phyloP scores from a whole-genome alignment of 2,888 invertebrate species.

The Hypsopygia costalis region DNA sequence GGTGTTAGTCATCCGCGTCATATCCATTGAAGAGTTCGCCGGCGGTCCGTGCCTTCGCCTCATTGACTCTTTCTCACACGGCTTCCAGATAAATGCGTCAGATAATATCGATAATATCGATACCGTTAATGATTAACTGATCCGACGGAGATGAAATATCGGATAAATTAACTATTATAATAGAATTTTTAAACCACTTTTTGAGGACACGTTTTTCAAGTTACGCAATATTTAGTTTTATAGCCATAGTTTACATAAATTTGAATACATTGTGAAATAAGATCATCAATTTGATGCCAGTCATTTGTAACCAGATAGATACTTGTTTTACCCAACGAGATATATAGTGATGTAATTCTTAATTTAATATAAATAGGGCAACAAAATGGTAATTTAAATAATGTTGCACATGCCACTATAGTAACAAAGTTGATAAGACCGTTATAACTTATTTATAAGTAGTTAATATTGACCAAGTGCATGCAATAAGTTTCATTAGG shows the following conservation, averaged over 20 bases:
- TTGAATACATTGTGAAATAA: conserved; percentile 11
- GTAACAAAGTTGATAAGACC: no score
- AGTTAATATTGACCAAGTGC: no score
- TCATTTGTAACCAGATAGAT: conserved; percentile 5
- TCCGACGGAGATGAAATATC: conserved; percentile 13
- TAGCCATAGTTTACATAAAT: conserved; percentile 9
- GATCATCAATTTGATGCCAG: conserved; percentile 8
- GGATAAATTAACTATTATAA: conserved; percentile 2
- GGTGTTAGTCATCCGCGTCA: conserved; percentile 36
- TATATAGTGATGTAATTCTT: conserved; percentile 5
- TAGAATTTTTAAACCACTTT: neutral
- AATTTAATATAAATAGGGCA: conserved; percentile 1
- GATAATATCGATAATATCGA: conserved; percentile 16
- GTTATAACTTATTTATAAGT: no score
- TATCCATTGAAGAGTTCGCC: conserved; percentile 49
- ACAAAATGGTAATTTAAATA: neutral
- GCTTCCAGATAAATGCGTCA: conserved; percentile 42
- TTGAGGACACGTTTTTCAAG: conserved; percentile 7
- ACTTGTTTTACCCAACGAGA: no score
- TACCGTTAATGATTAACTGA: conserved; percentile 26
- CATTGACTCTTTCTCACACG: conserved; percentile 48
- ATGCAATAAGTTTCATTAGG: no score
- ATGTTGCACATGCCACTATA: no score
- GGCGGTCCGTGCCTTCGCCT: conserved; percentile 24
- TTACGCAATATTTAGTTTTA: conserved; percentile 8